Evolutionary conservation across 2,797 vertebrate genomes (phyloP), one percentile per base, ranked within the genome.

Genomic region (Danionella dracula): DNA sequence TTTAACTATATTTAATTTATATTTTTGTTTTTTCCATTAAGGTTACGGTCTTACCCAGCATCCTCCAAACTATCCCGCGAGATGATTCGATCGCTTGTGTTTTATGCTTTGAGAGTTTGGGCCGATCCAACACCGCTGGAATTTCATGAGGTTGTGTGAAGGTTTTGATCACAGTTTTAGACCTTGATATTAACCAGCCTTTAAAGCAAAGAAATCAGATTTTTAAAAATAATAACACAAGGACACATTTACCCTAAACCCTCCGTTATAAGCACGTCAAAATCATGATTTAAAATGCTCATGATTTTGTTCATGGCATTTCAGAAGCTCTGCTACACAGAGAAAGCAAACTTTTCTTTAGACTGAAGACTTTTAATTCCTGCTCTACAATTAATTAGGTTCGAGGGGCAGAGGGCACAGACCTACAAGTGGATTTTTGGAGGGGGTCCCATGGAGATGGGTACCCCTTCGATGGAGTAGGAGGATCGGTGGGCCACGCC

Each of bases 401-500:
- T 49, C 80, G 83, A 13, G 73, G 74, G 31, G 72, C 81, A 2
- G 79, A 83, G 3, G 75, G 45, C 1, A 82, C 86, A 0, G 87
- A 91, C 77, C 68, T 90, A 17, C 84, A 80, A 57, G 82, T 90
- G 37, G 86, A 90, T 71, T 90, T 91, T 67, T 79, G 86, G 32
- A 76, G 63, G 4, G 85, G 83, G 74, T 76, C 81, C 69, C 90
- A 91, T 5, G 87, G 81, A 8, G 89, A 91, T n/a, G 73, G 74
- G 16, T 90, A 87, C 65, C 86, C 89, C 8, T 91, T 91, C 15
- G 89, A 91, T 31, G 88, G 90, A 8, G 78, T 71, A 1, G 88
- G 89, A 0, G 90, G 90, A 4, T 85, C 86, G 38, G 85, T 91
- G 0, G 90, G 88, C 5, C 89, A 91, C 5, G 89, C 90, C 15